Base-by-base conservation (phyloP, 2,888 invertebrate species). In the Phyllotreta striolata region DNA sequence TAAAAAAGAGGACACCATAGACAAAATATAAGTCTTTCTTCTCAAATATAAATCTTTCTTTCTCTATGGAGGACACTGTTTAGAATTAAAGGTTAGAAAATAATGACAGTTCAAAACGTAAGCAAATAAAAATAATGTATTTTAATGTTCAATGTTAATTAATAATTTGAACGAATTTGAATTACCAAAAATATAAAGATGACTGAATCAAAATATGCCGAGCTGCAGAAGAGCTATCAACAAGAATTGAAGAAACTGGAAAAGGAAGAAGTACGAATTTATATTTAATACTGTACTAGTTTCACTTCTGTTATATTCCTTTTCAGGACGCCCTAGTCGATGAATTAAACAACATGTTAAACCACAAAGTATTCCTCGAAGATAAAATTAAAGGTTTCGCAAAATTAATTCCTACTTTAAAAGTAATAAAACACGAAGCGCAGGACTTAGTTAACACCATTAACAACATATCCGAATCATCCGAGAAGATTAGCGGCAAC, bases 401-500 rank as follows among this genome's bases (percentile, higher is more conserved):
- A 58, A 91, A 91, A 79, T 89, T 93, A 9, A 84, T 95, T 79
- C 89, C 91, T 1, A 91, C 91, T 75, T 84, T 97, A n/a, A 88
- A 89, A 70, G 84, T 90, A 14, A 88, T 95, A 9, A 89, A 90
- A 77, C 83, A 84, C 0, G 95, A 95, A 80, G 89, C 95, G 1
- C 88, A 90, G 70, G 89, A 91, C 70, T 87, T 99, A 37, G 88
- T 91, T 3, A 87, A 87, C 63, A 95, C 95, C 86, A 93, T 98
- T 38, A 86, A 89, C 38, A 89, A 90, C 76, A 96, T 98, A 0
- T 95, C 96, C 5, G 86, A 88, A 34, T 84, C 97, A 54, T 97
- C 97, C 0, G 93, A 95, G 75, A 94, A 93, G 79, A 98, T 99
- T 59, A 96, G 96, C 78, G 92, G 93, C 24, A 98, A 97, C 89